These are phyloP conservation scores for Yponomeuta cagnagella DNA, from an alignment of 2,888 invertebrate genomes.

Conservation along the genomic window DNA sequence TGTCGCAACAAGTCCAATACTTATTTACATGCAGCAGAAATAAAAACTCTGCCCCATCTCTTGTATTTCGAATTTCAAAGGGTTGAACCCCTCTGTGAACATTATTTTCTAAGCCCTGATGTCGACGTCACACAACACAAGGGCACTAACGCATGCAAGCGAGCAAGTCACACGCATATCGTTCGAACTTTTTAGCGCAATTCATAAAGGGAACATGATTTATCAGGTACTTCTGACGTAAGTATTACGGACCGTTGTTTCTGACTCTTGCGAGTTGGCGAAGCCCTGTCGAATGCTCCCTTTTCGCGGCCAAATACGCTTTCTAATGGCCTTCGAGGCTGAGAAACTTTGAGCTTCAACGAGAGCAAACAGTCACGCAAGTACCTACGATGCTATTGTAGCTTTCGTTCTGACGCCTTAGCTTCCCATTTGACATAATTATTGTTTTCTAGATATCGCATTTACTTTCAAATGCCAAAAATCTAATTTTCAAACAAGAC, in stretches of 20 bases:
- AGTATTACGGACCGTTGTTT: slow-evolving; percentile 34
- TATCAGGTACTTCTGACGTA: slow-evolving; percentile 6
- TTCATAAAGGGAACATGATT: neutral
- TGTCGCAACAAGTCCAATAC: slow-evolving; percentile 70
- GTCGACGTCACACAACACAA: slow-evolving; percentile 48
- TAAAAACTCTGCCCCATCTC: slow-evolving; percentile 66
- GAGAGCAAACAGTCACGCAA: slow-evolving; percentile 8
- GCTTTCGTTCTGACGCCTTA: neutral
- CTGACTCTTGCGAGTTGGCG: slow-evolving; percentile 14
- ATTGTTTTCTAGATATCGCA: no score
- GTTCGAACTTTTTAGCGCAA: slow-evolving; percentile 20
- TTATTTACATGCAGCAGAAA: slow-evolving; percentile 70
- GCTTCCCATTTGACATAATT: no score
- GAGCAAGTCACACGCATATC: slow-evolving; percentile 37
- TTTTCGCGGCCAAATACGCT: slow-evolving; percentile 69
- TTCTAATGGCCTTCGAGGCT: slow-evolving; percentile 70
- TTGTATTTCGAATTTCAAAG: slow-evolving; percentile 33
- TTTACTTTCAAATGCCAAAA: no score
- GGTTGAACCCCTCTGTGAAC: slow-evolving; percentile 70
- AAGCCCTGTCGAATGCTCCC: slow-evolving; percentile 65
- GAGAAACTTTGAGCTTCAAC: slow-evolving; percentile 17
- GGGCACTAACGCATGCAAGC: slow-evolving; percentile 50
- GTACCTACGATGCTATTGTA: neutral
- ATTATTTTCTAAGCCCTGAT: slow-evolving; percentile 34
- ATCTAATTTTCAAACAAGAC: no score